phyloP scores from a whole-genome alignment of 2,888 invertebrate species.

The Phymatocera aterrima region DNA sequence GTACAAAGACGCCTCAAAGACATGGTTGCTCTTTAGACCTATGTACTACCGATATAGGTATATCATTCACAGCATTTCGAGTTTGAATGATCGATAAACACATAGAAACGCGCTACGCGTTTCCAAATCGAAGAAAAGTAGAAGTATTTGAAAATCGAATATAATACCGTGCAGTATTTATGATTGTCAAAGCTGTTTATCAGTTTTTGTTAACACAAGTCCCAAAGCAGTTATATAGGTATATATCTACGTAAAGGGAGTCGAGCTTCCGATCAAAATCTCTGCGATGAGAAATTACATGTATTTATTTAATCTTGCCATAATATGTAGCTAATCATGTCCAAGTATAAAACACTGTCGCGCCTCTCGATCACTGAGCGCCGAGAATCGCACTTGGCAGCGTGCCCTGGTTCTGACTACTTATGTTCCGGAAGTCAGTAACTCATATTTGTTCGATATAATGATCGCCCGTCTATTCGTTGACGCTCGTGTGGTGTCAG shows the following conservation, averaged over 20 bases:
- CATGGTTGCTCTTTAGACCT: constrained; percentile 19
- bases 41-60: no score
- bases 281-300: neutral
- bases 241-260: neutral
- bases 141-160: no score
- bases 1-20: constrained; percentile 24
- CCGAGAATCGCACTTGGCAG: constrained; percentile 22
- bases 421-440: constrained; percentile 24
- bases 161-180: no score
- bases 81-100: neutral
- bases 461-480: constrained; percentile 22
- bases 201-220: no score
- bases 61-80: neutral
- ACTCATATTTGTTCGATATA: constrained; percentile 31
- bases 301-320: neutral
- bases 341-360: neutral
- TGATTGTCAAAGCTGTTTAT: no score
- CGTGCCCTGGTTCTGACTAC: neutral
- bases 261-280: neutral
- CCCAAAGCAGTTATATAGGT: no score
- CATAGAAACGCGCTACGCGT: neutral
- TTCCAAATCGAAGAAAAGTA: no score
- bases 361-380: neutral
- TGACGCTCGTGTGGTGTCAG: constrained; percentile 15
- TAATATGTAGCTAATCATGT: neutral